Evolutionary conservation across 2,113 vertebrate genomes (phyloP).

Genomic region (Osmerus mordax): DNA sequence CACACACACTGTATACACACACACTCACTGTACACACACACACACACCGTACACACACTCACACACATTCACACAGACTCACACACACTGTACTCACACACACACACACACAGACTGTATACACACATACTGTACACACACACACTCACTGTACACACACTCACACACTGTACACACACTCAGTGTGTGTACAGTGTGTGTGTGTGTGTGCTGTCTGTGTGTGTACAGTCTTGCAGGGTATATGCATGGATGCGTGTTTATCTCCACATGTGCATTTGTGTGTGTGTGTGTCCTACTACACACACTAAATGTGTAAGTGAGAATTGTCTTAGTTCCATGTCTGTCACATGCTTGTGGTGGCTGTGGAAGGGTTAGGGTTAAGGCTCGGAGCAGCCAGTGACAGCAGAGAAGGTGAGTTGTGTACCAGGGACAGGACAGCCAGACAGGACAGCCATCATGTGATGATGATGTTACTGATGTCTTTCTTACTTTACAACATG

Average conservation of each 20-base stretch:
- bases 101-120: conserved; percentile 7
- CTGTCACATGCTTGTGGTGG: conserved; percentile 54
- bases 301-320: not conserved
- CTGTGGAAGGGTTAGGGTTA: conserved; percentile 51
- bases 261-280: not conserved
- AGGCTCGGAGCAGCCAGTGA: conserved; percentile 48
- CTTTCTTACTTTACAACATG: not conserved
- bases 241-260: not conserved
- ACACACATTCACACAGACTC: not conserved
- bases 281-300: not conserved
- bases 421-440: too few species aligned
- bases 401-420: too few species aligned
- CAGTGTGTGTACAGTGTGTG: not conserved
- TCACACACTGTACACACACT: conserved; percentile 30
- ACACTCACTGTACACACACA: conserved; percentile 1
- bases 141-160: conserved; percentile 15
- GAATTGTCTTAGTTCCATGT: conserved; percentile 63
- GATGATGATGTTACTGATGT: not conserved
- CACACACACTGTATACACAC: not conserved
- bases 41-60: conserved; percentile 13
- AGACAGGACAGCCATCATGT: too few species aligned
- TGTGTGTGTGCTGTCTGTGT: not conserved
- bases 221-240: not conserved
- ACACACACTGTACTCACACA: conserved; percentile 18
- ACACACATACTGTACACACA: not conserved